These are phyloP conservation scores for Hippopotamyrus pictus DNA, from an alignment of 2,797 vertebrate species.

Conservation along the genomic window DNA sequence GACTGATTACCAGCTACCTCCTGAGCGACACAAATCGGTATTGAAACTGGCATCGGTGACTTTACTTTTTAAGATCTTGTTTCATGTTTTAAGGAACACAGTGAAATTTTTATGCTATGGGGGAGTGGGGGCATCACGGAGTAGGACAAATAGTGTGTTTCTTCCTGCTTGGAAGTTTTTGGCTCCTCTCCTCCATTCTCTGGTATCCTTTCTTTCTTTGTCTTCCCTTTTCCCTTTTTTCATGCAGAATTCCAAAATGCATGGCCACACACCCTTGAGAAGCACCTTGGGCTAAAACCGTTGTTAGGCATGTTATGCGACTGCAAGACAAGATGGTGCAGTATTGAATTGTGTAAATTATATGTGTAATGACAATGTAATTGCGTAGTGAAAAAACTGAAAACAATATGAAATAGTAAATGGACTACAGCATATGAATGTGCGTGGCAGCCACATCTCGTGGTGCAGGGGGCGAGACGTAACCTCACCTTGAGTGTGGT, in stretches of 20 bases:
- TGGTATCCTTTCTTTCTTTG: not conserved
- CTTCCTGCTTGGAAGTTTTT: not conserved
- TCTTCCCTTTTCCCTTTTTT: not conserved
- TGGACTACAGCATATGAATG: not conserved
- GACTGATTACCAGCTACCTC: not conserved
- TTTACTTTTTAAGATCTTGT: not conserved
- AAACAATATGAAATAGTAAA: not conserved
- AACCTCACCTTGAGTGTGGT: not conserved
- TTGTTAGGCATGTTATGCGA: not conserved
- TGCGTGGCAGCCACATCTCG: not conserved
- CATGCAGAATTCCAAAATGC: not conserved
- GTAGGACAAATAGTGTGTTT: not conserved
- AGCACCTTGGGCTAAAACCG: not conserved
- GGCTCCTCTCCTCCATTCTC: not conserved
- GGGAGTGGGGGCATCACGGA: not conserved
- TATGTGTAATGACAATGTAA: not conserved
- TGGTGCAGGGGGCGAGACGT: not conserved
- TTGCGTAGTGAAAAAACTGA: not conserved
- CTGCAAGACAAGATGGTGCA: not conserved
- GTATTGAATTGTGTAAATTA: not conserved
- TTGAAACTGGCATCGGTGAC: not conserved
- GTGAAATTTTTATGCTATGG: not conserved
- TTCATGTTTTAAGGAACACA: not conserved
- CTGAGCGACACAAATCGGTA: not conserved
- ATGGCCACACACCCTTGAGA: not conserved